A percentile compares a stretch with the other conserved stretches of the same genome.
These are phyloP conservation scores for Phengaris arion DNA, from an alignment of 2,888 invertebrate species.

Conservation along the genomic window DNA sequence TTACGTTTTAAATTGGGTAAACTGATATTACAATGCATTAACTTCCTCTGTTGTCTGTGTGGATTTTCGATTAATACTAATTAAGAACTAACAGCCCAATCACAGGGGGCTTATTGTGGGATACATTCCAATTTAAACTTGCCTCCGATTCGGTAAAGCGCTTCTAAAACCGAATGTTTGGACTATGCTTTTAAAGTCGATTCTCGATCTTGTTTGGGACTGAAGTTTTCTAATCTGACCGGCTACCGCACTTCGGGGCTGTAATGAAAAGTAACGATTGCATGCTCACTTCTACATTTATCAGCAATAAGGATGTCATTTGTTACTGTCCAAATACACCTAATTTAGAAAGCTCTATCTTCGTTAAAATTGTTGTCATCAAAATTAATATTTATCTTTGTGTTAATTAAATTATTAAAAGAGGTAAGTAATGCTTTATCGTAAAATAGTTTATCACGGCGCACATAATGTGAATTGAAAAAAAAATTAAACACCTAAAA, in stretches of 20 bases:
- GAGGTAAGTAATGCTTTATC: too few species aligned
- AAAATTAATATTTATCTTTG: neutral
- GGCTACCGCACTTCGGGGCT: conserved; percentile 73
- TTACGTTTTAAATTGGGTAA: conserved; percentile 39
- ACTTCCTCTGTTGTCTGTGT: conserved; percentile 50
- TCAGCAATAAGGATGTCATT: conserved; percentile 48
- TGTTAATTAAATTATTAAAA: too few species aligned
- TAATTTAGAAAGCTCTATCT: neutral
- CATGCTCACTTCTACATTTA: conserved; percentile 74
- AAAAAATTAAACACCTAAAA: too few species aligned
- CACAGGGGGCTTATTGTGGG: conserved; percentile 76
- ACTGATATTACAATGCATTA: conserved; percentile 49
- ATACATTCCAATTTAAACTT: conserved; percentile 80
- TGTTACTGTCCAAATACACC: neutral
- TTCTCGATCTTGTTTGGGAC: conserved; percentile 71
- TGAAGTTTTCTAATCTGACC: conserved; percentile 79
- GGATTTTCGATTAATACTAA: conserved; percentile 76
- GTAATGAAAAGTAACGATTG: conserved; percentile 80
- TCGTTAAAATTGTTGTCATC: neutral
- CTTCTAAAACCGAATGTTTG: conserved; percentile 76
- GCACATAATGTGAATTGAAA: too few species aligned
- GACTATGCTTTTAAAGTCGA: conserved; percentile 75
- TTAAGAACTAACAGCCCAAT: conserved; percentile 78
- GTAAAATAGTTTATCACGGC: too few species aligned
- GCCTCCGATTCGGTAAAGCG: conserved; percentile 68